phyloP scores from a whole-genome alignment of 2,888 invertebrate species.

The Eutolmus rufibarbis region DNA sequence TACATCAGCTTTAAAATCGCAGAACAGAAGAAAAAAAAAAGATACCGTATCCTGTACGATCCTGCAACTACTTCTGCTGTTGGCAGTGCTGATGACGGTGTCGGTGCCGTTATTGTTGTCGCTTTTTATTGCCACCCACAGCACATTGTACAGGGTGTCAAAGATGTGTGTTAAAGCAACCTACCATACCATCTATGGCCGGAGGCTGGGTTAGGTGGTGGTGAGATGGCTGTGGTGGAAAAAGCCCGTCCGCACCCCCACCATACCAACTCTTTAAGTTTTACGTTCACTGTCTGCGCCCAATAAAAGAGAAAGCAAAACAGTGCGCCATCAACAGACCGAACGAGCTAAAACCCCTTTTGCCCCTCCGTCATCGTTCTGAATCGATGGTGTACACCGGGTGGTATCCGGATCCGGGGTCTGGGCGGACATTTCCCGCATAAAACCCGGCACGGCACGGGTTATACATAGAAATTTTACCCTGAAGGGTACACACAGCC shows the following conservation, averaged over 20 bases:
- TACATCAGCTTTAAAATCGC: conserved; percentile 17
- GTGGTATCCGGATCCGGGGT: background rate
- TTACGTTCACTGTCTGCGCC: conserved; percentile 30
- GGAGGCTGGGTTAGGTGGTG: background rate
- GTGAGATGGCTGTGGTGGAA: background rate
- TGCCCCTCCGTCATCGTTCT: background rate
- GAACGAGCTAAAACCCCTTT: background rate
- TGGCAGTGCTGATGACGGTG: background rate
- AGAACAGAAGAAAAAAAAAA: background rate
- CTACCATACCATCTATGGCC: background rate
- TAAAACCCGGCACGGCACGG: background rate
- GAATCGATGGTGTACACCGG: background rate
- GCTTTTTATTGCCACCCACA: conserved; percentile 31
- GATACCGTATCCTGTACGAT: background rate
- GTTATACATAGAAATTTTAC: background rate
- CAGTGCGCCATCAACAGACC: conserved; percentile 18
- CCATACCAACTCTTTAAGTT: background rate
- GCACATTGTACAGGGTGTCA: conserved; percentile 9
- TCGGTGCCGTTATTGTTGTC: conserved; percentile 9
- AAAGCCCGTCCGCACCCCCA: background rate
- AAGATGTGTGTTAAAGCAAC: conserved; percentile 15
- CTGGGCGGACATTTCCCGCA: conserved; percentile 3
- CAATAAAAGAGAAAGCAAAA: conserved; percentile 32
- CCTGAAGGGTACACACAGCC: background rate
- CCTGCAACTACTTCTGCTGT: background rate